Evolutionary conservation across 2,888 invertebrate genomes (phyloP).

Genomic region (Gryllus longicercus): DNA sequence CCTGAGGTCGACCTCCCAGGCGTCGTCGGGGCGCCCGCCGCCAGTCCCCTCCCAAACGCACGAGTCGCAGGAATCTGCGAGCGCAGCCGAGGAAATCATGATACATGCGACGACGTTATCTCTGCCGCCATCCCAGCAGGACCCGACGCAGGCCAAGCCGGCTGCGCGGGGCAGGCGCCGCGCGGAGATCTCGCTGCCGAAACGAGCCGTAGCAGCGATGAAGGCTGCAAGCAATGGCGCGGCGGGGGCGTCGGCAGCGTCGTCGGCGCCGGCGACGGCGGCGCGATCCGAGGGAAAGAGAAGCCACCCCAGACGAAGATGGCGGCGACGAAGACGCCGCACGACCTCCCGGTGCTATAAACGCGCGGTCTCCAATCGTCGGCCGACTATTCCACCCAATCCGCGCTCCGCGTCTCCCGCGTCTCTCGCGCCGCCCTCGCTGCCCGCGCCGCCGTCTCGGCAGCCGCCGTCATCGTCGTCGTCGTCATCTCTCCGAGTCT

Average conservation of each 20-base stretch:
- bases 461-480: not conserved
- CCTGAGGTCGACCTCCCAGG: not conserved
- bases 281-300: not conserved
- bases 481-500: not conserved
- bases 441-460: not conserved
- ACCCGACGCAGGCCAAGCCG: not conserved
- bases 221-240: constrained; percentile 5
- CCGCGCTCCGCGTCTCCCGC: not conserved
- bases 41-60: too few relatives aligned
- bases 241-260: not conserved
- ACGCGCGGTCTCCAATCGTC: constrained; percentile 7
- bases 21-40: not conserved
- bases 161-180: not conserved
- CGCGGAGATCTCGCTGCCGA: too few relatives aligned
- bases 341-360: not conserved
- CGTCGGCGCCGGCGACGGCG: not conserved
- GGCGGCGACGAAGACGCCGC: not conserved
- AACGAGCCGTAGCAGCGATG: not conserved
- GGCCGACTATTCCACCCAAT: not conserved
- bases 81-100: not conserved
- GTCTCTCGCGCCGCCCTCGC: not conserved
- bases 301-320: not conserved
- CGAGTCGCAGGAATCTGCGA: not conserved
- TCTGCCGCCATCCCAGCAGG: not conserved
- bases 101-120: not conserved